Evolutionary conservation across 2,888 invertebrate species (phyloP), one percentile per base, ranked within the genome.

Genomic region (Coleophora flavipennella): DNA sequence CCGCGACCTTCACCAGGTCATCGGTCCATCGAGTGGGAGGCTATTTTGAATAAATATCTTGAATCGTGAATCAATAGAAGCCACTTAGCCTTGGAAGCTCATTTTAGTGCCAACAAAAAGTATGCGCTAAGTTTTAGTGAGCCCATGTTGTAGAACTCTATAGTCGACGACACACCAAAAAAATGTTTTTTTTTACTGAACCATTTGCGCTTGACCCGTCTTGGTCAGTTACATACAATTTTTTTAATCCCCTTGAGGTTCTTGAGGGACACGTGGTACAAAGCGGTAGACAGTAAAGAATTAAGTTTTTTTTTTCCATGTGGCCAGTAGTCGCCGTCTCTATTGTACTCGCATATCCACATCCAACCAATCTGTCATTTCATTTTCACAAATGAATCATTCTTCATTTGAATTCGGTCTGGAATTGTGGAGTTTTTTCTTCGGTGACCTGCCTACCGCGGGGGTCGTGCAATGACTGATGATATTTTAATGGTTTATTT

Each of bases 341-440:
- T 58, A 70, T 77, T 78, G 72, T 73, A 56, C 57, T 46, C 48
- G 45, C 59, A 52, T 62, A 64, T 64, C 59, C 62, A 62, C 68
- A 67, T 79, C 72, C 75, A 78, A 75, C 75, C 77, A 80, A 77
- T 79, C 79, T 77, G 83, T 83, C 81, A 78, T 84, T 83, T 74
- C 75, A 77, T 81, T 83, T 81, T 81, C 78, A 77, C 78, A 83
- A 80, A 83, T 74, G 79, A 81, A 80, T 79, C 74, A 77, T 83
- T 81, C 78, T 76, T 78, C 79, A 78, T 83, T 80, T 77, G 80
- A 75, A 81, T 80, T 74, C 68, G 71, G 66, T 57, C 55, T 43
- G 47, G 71, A 67, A 69, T 67, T 68, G 62, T 71, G 57, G 67
- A 62, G 64, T 65, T 77, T 78, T 77, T 81, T 74, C 72, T 67